Evolutionary conservation across 2,113 vertebrate genomes (phyloP), one percentile per base, ranked within the genome.

Genomic region (Coptodon bakossiorum): DNA sequence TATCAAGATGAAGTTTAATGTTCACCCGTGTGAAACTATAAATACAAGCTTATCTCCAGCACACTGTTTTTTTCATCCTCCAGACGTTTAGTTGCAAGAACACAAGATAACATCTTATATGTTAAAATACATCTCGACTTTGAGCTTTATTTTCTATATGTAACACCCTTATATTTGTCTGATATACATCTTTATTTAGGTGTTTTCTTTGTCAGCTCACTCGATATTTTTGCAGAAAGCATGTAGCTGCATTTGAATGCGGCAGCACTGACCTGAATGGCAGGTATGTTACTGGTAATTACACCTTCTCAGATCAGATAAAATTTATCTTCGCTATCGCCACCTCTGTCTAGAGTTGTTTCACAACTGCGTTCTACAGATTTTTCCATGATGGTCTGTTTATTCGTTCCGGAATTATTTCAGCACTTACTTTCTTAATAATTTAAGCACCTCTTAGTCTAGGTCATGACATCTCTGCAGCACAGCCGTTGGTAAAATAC

Each of bases 241-340:
- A 6, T 45, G 34, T 71, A 53, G 36, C 73, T 11, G 17, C 53
- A 34, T 90, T 87, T 40, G 71, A 71, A 80, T 50, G 24, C 63
- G 52, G 73, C 6, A 38, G 59, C 80, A 17, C 6, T 16, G 81
- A 89, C 85, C 53, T 88, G 91, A 85, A 78, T 52, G 83, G 57
- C 59, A 36, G 84, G 87, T 84, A 84, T 90, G 88, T 90, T 59
- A 53, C 76, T 43, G 24, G 27, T 76, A 85, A 91, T 56, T 85
- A 63, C 54, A 2, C 48, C 66, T 50, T 45, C 66, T 89, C 53
- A 80, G n/a, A 61, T 40, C 53, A 91, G 89, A 90, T 92, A 87
- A 38, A 14, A 4, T 76, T 76, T 83, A 88, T 86, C 83, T 91
- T 10, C 6, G 22, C 50, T 84, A 3, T 56, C 34, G 52, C 31